A percentile compares a stretch with the other conserved stretches of the same genome.
Conservation (phyloP, 2,888 invertebrate species). For the Phyto melanocephala region DNA sequence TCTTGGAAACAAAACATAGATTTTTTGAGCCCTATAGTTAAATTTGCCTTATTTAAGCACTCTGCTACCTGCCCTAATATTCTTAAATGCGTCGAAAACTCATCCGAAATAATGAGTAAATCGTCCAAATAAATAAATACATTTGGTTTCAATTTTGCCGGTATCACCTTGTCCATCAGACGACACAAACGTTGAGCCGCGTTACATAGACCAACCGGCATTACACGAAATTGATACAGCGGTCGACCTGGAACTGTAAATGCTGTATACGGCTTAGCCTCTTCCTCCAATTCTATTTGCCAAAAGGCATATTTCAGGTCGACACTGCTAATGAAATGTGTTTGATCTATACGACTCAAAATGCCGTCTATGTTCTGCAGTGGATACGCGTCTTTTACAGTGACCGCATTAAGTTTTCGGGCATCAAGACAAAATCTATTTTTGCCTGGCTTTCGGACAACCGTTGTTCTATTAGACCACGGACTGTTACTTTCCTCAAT, state of each 20-base stretch:
- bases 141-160: slow-evolving; percentile 21
- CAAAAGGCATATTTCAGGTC: slow-evolving; percentile 47
- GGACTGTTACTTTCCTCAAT: slow-evolving; percentile 69
- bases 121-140: slow-evolving; percentile 50
- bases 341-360: slow-evolving; percentile 27
- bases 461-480: slow-evolving; percentile 69
- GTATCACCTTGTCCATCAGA: slow-evolving; percentile 54
- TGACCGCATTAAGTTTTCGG: slow-evolving; percentile 67
- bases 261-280: slow-evolving; percentile 18
- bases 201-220: slow-evolving; percentile 57
- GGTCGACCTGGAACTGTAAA: slow-evolving; percentile 37
- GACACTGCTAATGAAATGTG: slow-evolving; percentile 35
- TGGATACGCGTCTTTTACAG: slow-evolving; percentile 29
- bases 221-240: slow-evolving; percentile 42
- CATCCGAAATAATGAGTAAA: slow-evolving; percentile 36
- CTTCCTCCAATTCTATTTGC: slow-evolving; percentile 58
- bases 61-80: slow-evolving; percentile 28
- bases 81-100: slow-evolving; percentile 40
- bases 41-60: slow-evolving; percentile 32
- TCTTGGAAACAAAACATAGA: slow-evolving; percentile 56
- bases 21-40: slow-evolving; percentile 48
- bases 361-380: slow-evolving; percentile 29
- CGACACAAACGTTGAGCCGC: slow-evolving; percentile 61
- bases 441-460: slow-evolving; percentile 67
- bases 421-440: slow-evolving; percentile 69